Evolutionary conservation across 2,113 vertebrate genomes (phyloP).

Genomic region (Nothoprocta pentlandii): DNA sequence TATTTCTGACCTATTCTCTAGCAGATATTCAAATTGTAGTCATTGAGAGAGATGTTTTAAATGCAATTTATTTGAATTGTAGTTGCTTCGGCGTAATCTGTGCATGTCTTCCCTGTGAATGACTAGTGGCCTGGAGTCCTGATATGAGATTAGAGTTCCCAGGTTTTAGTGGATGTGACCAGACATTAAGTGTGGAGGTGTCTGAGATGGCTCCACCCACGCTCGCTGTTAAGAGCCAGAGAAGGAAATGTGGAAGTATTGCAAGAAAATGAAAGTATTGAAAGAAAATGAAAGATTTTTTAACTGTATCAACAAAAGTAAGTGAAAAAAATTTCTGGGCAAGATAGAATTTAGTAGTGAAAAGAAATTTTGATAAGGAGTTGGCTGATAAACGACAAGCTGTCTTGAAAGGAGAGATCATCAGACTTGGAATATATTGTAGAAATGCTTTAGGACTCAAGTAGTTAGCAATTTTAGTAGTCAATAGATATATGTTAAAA

Average conservation of each 20-base stretch:
- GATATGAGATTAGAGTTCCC: neutral
- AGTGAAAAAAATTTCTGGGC: neutral
- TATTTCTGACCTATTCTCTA: neutral
- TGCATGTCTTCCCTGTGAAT: neutral
- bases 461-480: neutral
- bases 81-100: neutral
- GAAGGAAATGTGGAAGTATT: neutral
- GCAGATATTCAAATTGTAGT: neutral
- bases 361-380: neutral
- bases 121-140: neutral
- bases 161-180: neutral
- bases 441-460: neutral
- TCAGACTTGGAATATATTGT: neutral
- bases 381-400: neutral
- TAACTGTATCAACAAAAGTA: neutral
- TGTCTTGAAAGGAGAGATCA: neutral
- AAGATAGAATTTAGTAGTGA: neutral
- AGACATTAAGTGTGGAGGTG: neutral
- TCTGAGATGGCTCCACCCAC: fast-evolving
- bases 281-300: neutral
- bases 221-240: neutral
- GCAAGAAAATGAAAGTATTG: neutral
- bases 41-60: neutral
- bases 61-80: neutral
- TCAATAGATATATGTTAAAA: neutral